These are phyloP conservation scores for Promerops cafer DNA, from an alignment of 2,113 vertebrate genomes.

Conservation along the genomic window DNA sequence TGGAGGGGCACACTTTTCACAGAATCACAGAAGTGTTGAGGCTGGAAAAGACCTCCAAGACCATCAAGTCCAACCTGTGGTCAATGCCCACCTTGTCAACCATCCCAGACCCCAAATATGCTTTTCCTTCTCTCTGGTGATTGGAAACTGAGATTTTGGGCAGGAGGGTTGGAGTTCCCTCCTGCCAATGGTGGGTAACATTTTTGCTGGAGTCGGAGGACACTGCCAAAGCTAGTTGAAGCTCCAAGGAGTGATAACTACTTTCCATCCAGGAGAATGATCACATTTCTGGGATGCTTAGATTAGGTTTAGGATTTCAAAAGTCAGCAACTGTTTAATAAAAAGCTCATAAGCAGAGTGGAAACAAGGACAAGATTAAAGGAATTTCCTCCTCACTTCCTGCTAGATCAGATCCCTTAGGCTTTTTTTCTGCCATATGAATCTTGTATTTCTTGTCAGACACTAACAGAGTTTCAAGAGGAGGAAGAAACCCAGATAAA, in stretches of 20 bases:
- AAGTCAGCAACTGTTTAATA: conserved; percentile 23
- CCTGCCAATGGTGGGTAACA: neutral
- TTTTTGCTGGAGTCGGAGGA: neutral
- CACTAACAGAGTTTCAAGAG: neutral
- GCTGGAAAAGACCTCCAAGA: neutral
- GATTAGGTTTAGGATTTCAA: neutral
- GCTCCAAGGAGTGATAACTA: neutral
- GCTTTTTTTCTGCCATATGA: conserved; percentile 19
- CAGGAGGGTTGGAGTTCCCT: neutral
- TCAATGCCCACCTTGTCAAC: neutral
- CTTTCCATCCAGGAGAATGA: neutral
- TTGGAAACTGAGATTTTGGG: neutral
- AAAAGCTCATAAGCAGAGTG: conserved; percentile 29
- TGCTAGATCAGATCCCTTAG: neutral
- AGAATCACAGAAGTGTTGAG: neutral
- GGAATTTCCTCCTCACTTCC: conserved; percentile 25
- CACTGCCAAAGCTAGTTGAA: neutral
- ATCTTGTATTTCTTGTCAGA: conserved; percentile 35
- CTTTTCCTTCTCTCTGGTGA: neutral
- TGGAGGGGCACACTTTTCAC: neutral
- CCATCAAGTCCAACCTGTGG: neutral
- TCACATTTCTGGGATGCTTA: conserved; percentile 2
- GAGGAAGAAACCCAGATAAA: conserved; percentile 11
- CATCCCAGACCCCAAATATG: neutral
- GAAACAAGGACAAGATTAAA: conserved; percentile 57